Evolutionary conservation across 2,797 vertebrate species (phyloP).

Genomic region (Urocyon cinereoargenteus): DNA sequence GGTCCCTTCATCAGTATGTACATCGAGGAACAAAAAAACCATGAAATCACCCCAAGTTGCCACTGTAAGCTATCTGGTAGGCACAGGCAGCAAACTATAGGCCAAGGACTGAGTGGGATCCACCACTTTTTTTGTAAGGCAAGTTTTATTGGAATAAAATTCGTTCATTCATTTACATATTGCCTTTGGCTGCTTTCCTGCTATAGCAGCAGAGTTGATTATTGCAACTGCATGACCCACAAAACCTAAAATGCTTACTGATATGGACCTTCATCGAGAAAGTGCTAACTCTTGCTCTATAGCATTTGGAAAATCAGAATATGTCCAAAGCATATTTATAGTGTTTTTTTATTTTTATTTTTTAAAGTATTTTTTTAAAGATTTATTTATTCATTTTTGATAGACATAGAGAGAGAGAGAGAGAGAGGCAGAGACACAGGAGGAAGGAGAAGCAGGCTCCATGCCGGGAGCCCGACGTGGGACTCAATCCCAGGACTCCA

Average conservation of each 20-base stretch:
- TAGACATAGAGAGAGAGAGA: no score
- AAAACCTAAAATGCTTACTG: constrained; percentile 1
- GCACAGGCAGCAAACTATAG: background rate
- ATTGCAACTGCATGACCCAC: background rate
- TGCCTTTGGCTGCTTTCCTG: background rate
- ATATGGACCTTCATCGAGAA: background rate
- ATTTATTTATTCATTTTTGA: no score
- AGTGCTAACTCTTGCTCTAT: background rate
- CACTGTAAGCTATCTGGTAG: background rate
- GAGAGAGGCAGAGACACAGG: no score
- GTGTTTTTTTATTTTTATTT: background rate
- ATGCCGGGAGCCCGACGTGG: no score
- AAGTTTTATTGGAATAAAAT: background rate
- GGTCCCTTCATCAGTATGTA: background rate
- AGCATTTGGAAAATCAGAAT: background rate
- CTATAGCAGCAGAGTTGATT: background rate
- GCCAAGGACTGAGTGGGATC: background rate
- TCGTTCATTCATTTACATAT: background rate
- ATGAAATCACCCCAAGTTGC: background rate
- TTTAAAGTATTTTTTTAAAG: no score
- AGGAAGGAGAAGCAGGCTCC: no score
- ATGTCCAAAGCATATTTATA: background rate
- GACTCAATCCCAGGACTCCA: no score
- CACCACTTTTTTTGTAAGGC: background rate
- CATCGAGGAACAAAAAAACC: background rate